Conservation (phyloP, 1,140 invertebrate species). For the Megalopta genalis region DNA sequence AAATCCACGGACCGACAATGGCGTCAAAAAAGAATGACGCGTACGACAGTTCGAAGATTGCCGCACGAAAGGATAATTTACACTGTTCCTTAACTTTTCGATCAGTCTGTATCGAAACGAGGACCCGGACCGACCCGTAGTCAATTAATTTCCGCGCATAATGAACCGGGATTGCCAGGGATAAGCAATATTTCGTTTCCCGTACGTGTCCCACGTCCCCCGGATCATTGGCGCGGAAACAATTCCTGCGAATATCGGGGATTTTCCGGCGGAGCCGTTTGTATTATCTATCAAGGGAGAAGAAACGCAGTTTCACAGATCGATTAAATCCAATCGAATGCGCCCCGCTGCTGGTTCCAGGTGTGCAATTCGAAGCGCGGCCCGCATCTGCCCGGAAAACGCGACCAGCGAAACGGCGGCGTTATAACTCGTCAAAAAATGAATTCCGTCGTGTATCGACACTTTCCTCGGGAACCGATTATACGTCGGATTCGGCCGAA, state of each 20-base stretch:
- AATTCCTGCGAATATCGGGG: conserved; percentile 46
- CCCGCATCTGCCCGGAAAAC: conserved; percentile 14
- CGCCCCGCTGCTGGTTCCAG: neutral
- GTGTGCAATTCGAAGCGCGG: conserved; percentile 16
- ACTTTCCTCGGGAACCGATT: conserved; percentile 11
- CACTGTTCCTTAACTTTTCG: too few relatives aligned
- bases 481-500: conserved; percentile 3
- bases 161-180: neutral
- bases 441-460: conserved; percentile 21
- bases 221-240: conserved; percentile 22
- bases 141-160: neutral
- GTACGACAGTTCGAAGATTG: too few relatives aligned
- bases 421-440: conserved; percentile 9
- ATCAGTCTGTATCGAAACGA: too few relatives aligned
- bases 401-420: neutral
- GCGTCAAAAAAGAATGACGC: too few relatives aligned
- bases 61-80: too few relatives aligned
- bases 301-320: conserved; percentile 31
- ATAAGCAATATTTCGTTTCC: neutral
- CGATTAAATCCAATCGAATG: conserved; percentile 46
- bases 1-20: too few relatives aligned
- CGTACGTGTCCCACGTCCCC: conserved; percentile 33
- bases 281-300: conserved; percentile 34
- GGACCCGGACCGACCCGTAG: neutral
- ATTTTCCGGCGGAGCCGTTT: conserved; percentile 41